Evolutionary conservation across 2,888 invertebrate genomes (phyloP).

Genomic region (Hypsopygia costalis): DNA sequence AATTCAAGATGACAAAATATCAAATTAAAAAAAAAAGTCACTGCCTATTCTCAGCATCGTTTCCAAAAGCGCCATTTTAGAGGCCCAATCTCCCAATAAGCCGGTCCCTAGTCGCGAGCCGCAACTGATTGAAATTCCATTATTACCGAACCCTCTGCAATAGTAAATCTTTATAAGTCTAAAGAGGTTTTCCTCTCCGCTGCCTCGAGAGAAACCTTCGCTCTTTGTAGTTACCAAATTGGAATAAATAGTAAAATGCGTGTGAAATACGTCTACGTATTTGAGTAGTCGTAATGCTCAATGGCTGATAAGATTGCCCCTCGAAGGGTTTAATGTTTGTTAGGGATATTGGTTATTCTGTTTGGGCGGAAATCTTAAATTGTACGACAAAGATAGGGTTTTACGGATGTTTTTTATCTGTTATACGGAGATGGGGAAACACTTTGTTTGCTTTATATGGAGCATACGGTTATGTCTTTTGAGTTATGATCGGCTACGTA

Average conservation of each 20-base stretch:
- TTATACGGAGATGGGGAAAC: not conserved
- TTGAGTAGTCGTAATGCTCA: slow-evolving; percentile 1
- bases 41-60: too few species aligned
- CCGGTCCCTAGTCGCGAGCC: slow-evolving; percentile 22
- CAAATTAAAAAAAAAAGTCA: too few species aligned
- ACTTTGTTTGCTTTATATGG: not conserved
- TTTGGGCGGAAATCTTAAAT: not conserved
- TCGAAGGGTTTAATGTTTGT: slow-evolving; percentile 1
- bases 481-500: too few species aligned
- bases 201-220: slow-evolving; percentile 33
- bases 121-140: slow-evolving; percentile 76
- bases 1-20: too few species aligned
- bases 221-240: slow-evolving; percentile 53
- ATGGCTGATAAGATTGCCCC: slow-evolving; percentile 6
- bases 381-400: not conserved
- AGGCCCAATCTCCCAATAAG: slow-evolving; percentile 21
- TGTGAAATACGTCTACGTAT: slow-evolving; percentile 19
- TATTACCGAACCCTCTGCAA: slow-evolving; percentile 63
- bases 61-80: slow-evolving; percentile 20
- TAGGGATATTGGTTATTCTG: not conserved
- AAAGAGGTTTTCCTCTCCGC: slow-evolving; percentile 55
- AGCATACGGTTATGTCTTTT: not conserved
- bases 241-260: slow-evolving; percentile 29
- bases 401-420: not conserved
- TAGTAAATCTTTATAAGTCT: slow-evolving; percentile 63